phyloP scores from a whole-genome alignment of 2,113 vertebrate genomes.

The Ardeotis arabs region DNA sequence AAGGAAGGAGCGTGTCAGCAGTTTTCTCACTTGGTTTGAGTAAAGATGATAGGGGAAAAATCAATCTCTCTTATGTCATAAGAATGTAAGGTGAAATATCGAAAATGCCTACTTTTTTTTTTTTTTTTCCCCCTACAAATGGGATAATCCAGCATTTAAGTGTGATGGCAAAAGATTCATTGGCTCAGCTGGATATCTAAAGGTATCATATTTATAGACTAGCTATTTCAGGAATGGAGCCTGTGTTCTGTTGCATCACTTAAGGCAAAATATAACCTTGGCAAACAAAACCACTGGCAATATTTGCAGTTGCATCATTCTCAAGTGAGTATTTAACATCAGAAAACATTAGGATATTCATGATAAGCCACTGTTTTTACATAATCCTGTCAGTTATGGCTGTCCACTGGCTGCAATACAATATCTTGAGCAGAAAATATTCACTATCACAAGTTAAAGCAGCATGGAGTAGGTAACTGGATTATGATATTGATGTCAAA shows the following conservation, averaged over 20 bases:
- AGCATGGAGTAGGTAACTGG: slow-evolving; percentile 62
- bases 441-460: slow-evolving; percentile 73
- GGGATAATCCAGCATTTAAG: slow-evolving; percentile 35
- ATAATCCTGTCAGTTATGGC: slow-evolving; percentile 73
- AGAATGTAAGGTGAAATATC: background rate
- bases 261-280: slow-evolving; percentile 74
- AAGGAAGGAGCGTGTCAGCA: background rate
- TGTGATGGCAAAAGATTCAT: slow-evolving; percentile 26
- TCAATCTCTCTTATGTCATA: background rate
- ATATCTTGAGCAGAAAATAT: slow-evolving; percentile 45
- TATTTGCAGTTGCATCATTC: slow-evolving; percentile 64
- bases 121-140: background rate
- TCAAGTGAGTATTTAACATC: slow-evolving; percentile 68
- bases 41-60: background rate
- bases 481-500: slow-evolving; percentile 73
- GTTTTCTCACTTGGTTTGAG: background rate
- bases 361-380: slow-evolving; percentile 66
- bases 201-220: slow-evolving; percentile 68
- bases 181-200: slow-evolving; percentile 53
- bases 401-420: slow-evolving; percentile 52
- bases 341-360: slow-evolving; percentile 37
- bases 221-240: slow-evolving; percentile 61
- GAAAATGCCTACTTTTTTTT: background rate
- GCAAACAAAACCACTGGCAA: slow-evolving; percentile 73
- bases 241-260: slow-evolving; percentile 69